Base-by-base conservation (phyloP, 2,797 vertebrate genomes). In the Distichodus sexfasciatus region DNA sequence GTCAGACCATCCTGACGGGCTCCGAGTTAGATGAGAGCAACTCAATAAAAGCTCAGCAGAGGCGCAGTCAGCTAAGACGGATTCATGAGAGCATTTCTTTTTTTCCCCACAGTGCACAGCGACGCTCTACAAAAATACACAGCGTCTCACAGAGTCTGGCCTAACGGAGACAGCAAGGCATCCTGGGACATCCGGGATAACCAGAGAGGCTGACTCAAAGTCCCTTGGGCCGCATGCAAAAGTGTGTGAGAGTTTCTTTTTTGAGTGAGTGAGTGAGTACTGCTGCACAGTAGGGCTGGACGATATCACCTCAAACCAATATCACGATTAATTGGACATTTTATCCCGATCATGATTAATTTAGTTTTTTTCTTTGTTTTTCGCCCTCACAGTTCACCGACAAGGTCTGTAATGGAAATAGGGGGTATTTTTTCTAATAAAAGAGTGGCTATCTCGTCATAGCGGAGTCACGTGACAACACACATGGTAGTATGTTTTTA, bases 1-100 rank as follows among this genome's bases (percentile, higher is more conserved):
- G 68, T 82, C 81, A 79, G 77, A 84, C 79, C 78, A 80, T 83
- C 81, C 82, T 79, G 62, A 71, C 66, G 69, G 72, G 79, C 83
- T 84, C 80, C 69, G 78, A 79, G 74, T 75, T 76, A 67, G 79
- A 57, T 61, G 69, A 84, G 66, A 80, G 79, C 80, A 80, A 82
- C 74, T 79, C 75, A 87, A 82, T 86, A 86, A 87, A 83, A 67
- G 59, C 40, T 17, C 43, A 26, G 26, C 15, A 66, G 59, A 40
- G 59, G 21, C 43, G 66, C 68, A 53, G 29, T 64, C 63, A 47
- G 59, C 21, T 70, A 60, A 35, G 44, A 46, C 35, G 53, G 35
- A 48, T 62, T 71, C 43, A 73, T 71, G 57, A 51, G 59, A 71
- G 68, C 46, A 54, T 26, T 66, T n/a, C n/a, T n/a, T n/a, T n/a